Percentiles rank a stretch among this genome's conserved stretches.
Conservation (phyloP, 1,140 invertebrate genomes). For the Melitaea cinxia region DNA sequence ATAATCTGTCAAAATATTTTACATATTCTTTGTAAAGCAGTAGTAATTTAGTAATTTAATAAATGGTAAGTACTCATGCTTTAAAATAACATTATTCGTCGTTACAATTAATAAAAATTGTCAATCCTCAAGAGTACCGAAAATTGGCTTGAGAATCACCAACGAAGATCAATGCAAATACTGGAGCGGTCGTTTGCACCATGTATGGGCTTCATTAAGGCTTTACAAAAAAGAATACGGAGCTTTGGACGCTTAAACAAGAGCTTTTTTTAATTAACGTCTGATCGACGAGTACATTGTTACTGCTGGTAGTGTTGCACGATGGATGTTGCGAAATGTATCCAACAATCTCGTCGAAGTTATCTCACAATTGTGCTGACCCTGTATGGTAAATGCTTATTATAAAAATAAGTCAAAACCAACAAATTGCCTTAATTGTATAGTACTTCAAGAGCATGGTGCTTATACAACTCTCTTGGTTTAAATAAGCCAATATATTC, state of each 20-base stretch:
- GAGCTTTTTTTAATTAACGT: constrained; percentile 65
- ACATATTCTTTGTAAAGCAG: no score
- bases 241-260: constrained; percentile 54
- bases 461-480: neutral
- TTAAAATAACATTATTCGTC: neutral
- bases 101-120: constrained; percentile 1
- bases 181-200: constrained; percentile 57
- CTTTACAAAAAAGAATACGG: constrained; percentile 55
- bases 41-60: neutral
- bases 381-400: constrained; percentile 38
- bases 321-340: constrained; percentile 39
- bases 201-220: constrained; percentile 74
- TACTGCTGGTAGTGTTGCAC: constrained; percentile 28
- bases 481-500: neutral
- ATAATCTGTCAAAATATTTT: no score
- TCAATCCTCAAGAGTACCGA: constrained; percentile 12
- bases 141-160: constrained; percentile 22
- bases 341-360: constrained; percentile 33
- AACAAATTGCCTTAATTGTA: constrained; percentile 43
- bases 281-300: constrained; percentile 41
- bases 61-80: no score
- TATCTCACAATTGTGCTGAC: constrained; percentile 40
- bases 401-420: constrained; percentile 41
- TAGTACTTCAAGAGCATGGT: constrained; percentile 2
- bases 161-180: constrained; percentile 67